Conservation (phyloP, 2,888 invertebrate species). For the Alloplasta piceator region DNA sequence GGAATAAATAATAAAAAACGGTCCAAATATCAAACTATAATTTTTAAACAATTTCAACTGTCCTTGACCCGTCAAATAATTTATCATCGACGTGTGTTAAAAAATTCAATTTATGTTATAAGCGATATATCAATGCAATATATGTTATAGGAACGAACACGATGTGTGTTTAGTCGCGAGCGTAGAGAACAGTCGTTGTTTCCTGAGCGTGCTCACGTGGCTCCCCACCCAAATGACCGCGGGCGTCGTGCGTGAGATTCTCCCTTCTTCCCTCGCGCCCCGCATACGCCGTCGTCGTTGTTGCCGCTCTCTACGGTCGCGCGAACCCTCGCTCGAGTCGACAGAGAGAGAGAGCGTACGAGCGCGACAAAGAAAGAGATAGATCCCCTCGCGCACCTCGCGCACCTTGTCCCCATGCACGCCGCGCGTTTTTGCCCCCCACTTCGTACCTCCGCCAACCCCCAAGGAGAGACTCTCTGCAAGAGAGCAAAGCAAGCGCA, state of each 20-base stretch:
- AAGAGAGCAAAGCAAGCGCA: conserved; percentile 68
- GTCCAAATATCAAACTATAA: too few species aligned
- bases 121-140: not conserved
- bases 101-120: not conserved
- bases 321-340: conserved; percentile 56
- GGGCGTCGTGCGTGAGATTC: conserved; percentile 70
- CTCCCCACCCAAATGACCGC: conserved; percentile 69
- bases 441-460: conserved; percentile 38
- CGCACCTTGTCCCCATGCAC: conserved; percentile 69
- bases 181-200: conserved; percentile 67
- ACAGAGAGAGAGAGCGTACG: too few species aligned
- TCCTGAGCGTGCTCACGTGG: conserved; percentile 76
- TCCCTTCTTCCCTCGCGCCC: conserved; percentile 51
- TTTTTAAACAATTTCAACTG: too few species aligned
- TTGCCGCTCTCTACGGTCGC: conserved; percentile 31
- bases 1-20: too few species aligned
- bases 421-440: conserved; percentile 61
- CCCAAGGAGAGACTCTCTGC: conserved; percentile 56
- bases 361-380: not conserved
- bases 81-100: not conserved
- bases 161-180: conserved; percentile 37
- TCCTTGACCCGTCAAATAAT: not conserved
- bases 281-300: conserved; percentile 52
- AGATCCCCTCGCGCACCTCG: conserved; percentile 62
- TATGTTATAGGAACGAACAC: conserved; percentile 16